Evolutionary conservation across 2,113 vertebrate genomes (phyloP), one percentile per base, ranked within the genome.

Genomic region (Ictidomys tridecemlineatus): DNA sequence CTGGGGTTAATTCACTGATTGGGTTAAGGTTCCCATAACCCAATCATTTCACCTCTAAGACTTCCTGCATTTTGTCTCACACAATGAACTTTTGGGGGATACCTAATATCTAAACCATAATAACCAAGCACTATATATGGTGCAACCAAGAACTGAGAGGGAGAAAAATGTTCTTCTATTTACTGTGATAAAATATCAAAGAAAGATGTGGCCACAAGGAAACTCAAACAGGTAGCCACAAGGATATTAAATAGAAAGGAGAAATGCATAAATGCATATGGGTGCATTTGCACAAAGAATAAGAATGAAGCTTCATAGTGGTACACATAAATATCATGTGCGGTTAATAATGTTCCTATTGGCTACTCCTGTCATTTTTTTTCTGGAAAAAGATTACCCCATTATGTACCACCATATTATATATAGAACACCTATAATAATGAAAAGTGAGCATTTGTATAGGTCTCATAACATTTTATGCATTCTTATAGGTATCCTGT

Each of bases 301-400:
- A 42, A 61, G 34, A 45, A 18, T 58, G 48, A 20, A 34, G 12
- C 28, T 37, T 9, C 4, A 24, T 20, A 3, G 20, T 58, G 5
- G n/a, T 34, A 34, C 26, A 4, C 2, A 18, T 3, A 39, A 39
- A 1, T 4, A 17, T 5, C 53, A 32, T 28, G 10, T 5, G 3
- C 63, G 10, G 8, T 37, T 32, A n/a, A 24, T 58, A 20, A 5
- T 70, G 16, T 51, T 92, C 13, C 3, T 34, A 17, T 20, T 14
- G 14, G 4, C 34, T 14, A 82, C 3, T 26, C 26, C 2, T 53
- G 86, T 34, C 9, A 70, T 34, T 67, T 67, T 28, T 28, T 53
- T 39, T 20, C 12, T 37, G 32, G 22, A n/a, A 77, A 85, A 65
- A 69, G 16, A 26, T 63, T 63, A 63, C 22, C 22, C 61, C 26